Evolutionary conservation across 2,113 vertebrate species (phyloP), one percentile per base, ranked within the genome.

Genomic region (Australoheros scitulus): DNA sequence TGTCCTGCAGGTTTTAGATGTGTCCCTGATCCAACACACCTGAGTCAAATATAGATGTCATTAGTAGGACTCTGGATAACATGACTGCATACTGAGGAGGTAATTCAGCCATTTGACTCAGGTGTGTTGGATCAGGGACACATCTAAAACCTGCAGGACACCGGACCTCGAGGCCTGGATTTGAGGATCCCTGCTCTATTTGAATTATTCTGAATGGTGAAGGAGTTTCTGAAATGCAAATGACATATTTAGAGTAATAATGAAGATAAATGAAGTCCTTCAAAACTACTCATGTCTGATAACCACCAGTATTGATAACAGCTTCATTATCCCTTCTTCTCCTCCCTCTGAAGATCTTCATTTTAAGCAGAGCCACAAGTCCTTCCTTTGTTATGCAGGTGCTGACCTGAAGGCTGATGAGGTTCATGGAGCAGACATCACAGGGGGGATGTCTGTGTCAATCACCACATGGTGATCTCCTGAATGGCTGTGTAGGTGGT

Each of bases 201-300:
- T 86, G 70, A 89, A 88, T 84, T 50, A 57, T 38, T 60, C 80
- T 50, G 17, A 77, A 65, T 61, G 77, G 76, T 89, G 17, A 17
- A 64, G 64, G 24, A 6, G 55, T 17, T 64, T 61, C 52, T 7
- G 60, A 80, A 76, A 64, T 63, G 15, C 74, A 68, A 90, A 88
- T 83, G 87, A 77, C 86, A 58, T 24, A 79, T 88, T 90, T 84
- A 13, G 57, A 77, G 38, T 79, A 82, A 47, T 87, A 89, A 89
- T 90, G 86, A 88, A 92, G 92, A 94, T 22, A 68, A 91, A 93
- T 83, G 38, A 24, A 85, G 65, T 80, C 63, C 61, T 22, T 81
- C 38, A 65, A 82, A 88, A 88, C 79, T 41, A 78, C 88, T 81
- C 77, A 80, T 78, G 89, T 85, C 83, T 86, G 84, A 92, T 85